Percentiles rank a stretch among this genome's conserved stretches.
phyloP scores from a whole-genome alignment of 2,797 vertebrate genomes.

The Nyctalus aviator region DNA sequence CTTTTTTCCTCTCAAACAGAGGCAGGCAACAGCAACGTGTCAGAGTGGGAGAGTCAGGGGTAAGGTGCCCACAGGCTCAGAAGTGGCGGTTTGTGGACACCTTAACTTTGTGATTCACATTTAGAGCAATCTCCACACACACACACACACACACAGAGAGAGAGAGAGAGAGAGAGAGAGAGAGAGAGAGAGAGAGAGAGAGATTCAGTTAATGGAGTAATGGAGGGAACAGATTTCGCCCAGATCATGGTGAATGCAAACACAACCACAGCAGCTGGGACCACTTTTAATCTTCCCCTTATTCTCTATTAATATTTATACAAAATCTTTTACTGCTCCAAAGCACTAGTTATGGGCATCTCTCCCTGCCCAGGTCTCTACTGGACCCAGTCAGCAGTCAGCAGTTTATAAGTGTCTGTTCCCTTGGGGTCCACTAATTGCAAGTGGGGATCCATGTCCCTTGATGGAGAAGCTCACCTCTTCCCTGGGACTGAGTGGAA shows the following conservation, averaged over 20 bases:
- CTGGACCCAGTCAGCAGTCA: neutral
- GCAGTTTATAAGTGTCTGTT: neutral
- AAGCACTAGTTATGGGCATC: neutral
- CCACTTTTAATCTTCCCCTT: fast-evolving
- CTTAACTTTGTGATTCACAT: fast-evolving
- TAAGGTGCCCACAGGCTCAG: fast-evolving
- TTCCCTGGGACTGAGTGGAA: neutral
- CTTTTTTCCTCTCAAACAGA: neutral
- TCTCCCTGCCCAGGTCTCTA: neutral
- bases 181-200: too few relatives aligned
- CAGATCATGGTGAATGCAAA: fast-evolving
- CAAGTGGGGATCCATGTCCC: neutral
- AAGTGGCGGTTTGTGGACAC: fast-evolving
- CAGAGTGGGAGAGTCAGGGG: neutral
- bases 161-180: too few relatives aligned
- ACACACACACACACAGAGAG: neutral
- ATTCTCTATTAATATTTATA: neutral
- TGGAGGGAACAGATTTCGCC: neutral
- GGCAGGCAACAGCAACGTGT: fast-evolving
- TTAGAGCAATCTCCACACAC: neutral
- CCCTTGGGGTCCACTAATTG: neutral
- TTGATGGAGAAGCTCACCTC: neutral
- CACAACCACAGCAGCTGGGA: fast-evolving
- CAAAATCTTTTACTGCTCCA: too few relatives aligned
- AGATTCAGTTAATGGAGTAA: neutral